Evolutionary conservation across 2,888 invertebrate species (phyloP), one percentile per base, ranked within the genome.

Genomic region (Drymonia ruficornis): DNA sequence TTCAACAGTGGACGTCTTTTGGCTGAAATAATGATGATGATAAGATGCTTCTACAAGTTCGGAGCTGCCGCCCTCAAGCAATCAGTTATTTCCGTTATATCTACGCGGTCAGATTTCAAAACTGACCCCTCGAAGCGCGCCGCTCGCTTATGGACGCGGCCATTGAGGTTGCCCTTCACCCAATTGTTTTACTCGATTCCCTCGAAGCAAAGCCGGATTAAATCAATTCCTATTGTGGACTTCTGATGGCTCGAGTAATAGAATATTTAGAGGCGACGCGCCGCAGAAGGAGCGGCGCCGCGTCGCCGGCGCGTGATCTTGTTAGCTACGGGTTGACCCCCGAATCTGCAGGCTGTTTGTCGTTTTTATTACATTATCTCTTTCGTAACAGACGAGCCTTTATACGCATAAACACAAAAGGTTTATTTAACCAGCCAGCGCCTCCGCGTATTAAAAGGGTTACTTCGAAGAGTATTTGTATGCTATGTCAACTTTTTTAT

Each of bases 211-310:
- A 9, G 19, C 19, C 13, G 19, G 43, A 19, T 43, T 43, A 4
- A 19, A 19, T 43, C 18, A 19, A 19, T 43, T 43, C 43, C 19
- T 43, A 13, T 19, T 19, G 43, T 43, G 13, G 19, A 43, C 43
- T 43, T 43, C 4, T 43, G 19, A 40, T 40, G 16, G 40, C 23
- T 13, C 19, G 9, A 13, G 7, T 45, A 45, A 45, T 45, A 45
- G 45, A 45, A 45, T 45, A 45, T 45, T 28, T 15, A n/a, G n/a
- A 43, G 45, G 45, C 45, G 44, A 15, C 45, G 15, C 28, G 23
- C 7, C 13, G 16, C 42, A 42, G 18, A 44, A 23, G 23, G 5
- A 9, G 23, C 13, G 45, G 28, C 45, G 45, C 28, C 45, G 45
- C 45, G 12, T 28, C 28, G 45, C 0, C 45, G 28, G 47, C 47